These are phyloP conservation scores for Hypomesus transpacificus DNA, from an alignment of 2,113 vertebrate species.

Conservation along the genomic window DNA sequence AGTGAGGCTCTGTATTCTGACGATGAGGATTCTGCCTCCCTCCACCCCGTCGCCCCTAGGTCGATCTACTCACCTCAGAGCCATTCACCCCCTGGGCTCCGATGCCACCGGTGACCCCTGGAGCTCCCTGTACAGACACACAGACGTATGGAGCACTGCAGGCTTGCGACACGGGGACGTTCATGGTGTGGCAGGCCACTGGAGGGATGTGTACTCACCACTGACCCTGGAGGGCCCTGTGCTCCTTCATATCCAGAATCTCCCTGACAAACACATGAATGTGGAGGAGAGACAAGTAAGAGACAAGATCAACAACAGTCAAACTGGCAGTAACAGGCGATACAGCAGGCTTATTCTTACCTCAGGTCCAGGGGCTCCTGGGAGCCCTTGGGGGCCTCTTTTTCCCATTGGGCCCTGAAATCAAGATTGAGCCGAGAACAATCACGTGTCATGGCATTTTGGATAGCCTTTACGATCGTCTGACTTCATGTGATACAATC, in stretches of 20 bases:
- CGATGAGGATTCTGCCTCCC: too few species aligned
- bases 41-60: too few species aligned
- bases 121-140: conserved; percentile 64
- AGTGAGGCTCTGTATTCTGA: too few species aligned
- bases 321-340: background rate
- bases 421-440: background rate
- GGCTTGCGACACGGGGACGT: background rate
- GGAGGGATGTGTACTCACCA: conserved; percentile 58
- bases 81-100: conserved; percentile 72
- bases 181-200: background rate
- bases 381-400: conserved; percentile 67
- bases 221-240: conserved; percentile 62
- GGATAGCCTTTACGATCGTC: background rate
- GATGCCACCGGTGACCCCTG: conserved; percentile 55
- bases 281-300: background rate
- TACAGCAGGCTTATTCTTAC: conserved; percentile 49
- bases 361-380: conserved; percentile 63
- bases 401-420: conserved; percentile 67
- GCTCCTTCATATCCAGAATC: conserved; percentile 66
- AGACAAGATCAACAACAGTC: background rate
- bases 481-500: too few species aligned
- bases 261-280: conserved; percentile 59
- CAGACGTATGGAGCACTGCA: background rate
- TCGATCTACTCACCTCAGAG: conserved; percentile 66
- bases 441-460: background rate